phyloP scores from a whole-genome alignment of 2,113 vertebrate species.

The Hydrolagus affinis region DNA sequence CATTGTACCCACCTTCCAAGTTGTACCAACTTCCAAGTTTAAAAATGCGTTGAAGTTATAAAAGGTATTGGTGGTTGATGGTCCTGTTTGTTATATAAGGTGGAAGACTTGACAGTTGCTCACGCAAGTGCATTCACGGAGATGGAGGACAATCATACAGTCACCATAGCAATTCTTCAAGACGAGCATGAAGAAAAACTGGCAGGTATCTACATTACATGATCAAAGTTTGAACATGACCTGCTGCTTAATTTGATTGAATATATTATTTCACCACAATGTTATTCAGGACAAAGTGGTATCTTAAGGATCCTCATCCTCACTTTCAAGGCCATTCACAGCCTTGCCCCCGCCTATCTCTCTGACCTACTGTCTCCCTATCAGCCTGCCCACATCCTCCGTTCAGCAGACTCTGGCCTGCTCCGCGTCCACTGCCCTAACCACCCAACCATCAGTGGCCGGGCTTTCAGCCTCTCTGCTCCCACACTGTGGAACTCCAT shows the following conservation, averaged over 20 bases:
- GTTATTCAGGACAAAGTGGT: no score
- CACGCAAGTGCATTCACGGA: conserved; percentile 67
- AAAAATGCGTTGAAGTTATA: neutral
- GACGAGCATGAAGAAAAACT: conserved; percentile 75
- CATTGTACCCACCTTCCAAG: neutral
- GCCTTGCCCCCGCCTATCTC: no score
- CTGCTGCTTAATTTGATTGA: neutral
- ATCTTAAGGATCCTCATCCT: no score
- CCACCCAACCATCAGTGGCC: no score
- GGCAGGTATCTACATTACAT: conserved; percentile 59
- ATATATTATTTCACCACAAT: neutral
- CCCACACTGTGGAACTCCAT: no score
- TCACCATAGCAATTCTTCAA: conserved; percentile 65
- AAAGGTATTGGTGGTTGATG: neutral
- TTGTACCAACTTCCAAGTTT: neutral
- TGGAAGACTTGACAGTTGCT: conserved; percentile 69
- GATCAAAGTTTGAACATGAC: neutral
- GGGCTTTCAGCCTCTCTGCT: no score
- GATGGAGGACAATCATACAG: conserved; percentile 65
- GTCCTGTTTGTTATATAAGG: conserved; percentile 50
- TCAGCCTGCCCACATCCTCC: no score
- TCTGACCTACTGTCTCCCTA: no score
- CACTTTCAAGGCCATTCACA: no score
- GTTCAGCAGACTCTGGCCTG: no score
- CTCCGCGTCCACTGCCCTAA: no score